Base-by-base conservation (phyloP, 2,888 invertebrate genomes). In the Eupithecia dodoneata region DNA sequence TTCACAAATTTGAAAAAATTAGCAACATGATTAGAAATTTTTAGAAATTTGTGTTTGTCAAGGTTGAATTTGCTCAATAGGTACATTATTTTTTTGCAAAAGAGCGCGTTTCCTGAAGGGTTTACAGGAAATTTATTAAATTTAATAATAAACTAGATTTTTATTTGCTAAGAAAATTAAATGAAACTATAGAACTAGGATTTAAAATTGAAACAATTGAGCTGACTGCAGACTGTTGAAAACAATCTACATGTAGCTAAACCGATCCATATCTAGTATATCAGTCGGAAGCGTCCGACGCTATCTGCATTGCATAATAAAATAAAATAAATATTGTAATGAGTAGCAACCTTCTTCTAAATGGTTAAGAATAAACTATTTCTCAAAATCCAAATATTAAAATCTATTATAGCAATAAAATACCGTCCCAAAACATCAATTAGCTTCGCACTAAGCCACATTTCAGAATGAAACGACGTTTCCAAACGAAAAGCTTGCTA, bases 401-500 rank as follows among this genome's bases (percentile, higher is more conserved):
- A 52, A 4, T 6, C 6, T 52, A 15, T 47, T 10, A 47, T 47
- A 63, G 10, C 18, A 63, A 66, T 66, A 10, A 30, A 65, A 63
- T 63, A 10, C 12, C 4, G 0, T 13, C 0, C 5, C 4, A 13
- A 41, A 66, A 42, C 7, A 65, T 30, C 30, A 10, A 30, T 10
- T 10, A 42, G 2, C 4, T 42, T 30, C 5, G 41, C 65, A 42
- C 12, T 6, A 41, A 66, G 3, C 12, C 5, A 10, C 12, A 65
- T 65, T 67, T 67, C 67, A 45, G 9, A 69, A 45, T 13, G 15
- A 66, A 75, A 42, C 67, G 55, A 52, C 72, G 71, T 73, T 63
- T 41, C 49, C 44, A 75, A 71, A 73, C 52, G 13, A 67, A 71
- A 75, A 73, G 74, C 47, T 72, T 69, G 18, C 47, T 30, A 74